Percentiles rank a stretch among this genome's conserved stretches.
Evolutionary conservation across 2,113 vertebrate genomes (phyloP).

Genomic region (Coreoperca whiteheadi): DNA sequence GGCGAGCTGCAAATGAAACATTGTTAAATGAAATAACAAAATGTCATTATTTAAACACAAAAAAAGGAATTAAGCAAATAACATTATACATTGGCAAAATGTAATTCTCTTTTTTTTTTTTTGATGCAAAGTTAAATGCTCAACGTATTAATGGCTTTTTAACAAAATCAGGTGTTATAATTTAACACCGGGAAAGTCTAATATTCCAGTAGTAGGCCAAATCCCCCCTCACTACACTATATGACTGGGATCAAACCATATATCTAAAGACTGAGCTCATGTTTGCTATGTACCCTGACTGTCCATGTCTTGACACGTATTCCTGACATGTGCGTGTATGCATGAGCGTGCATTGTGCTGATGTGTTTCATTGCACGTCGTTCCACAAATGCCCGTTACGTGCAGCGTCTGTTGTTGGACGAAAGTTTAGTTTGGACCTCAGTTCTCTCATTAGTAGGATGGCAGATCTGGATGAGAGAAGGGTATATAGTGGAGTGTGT

Average conservation of each 20-base stretch:
- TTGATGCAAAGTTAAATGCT: not conserved
- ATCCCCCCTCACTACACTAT: no score
- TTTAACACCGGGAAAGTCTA: no score
- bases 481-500: not conserved
- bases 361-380: no score
- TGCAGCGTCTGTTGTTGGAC: not conserved
- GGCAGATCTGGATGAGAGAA: not conserved
- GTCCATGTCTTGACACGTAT: not conserved
- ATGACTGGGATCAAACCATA: not conserved
- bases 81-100: no score
- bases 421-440: slow-evolving; percentile 9
- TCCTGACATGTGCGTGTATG: not conserved
- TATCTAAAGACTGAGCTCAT: not conserved
- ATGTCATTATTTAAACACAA: no score
- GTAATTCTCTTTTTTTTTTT: no score
- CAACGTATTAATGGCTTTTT: not conserved
- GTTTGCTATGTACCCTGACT: not conserved
- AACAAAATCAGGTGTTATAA: no score
- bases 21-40: not conserved
- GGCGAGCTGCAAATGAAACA: not conserved
- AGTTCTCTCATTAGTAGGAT: slow-evolving; percentile 13
- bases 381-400: no score
- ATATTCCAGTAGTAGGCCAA: not conserved
- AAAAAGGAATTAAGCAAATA: no score
- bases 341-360: not conserved